Percentiles rank a stretch among this genome's conserved stretches.
Evolutionary conservation across 2,888 invertebrate species (phyloP).

Genomic region (Lithosia quadra): DNA sequence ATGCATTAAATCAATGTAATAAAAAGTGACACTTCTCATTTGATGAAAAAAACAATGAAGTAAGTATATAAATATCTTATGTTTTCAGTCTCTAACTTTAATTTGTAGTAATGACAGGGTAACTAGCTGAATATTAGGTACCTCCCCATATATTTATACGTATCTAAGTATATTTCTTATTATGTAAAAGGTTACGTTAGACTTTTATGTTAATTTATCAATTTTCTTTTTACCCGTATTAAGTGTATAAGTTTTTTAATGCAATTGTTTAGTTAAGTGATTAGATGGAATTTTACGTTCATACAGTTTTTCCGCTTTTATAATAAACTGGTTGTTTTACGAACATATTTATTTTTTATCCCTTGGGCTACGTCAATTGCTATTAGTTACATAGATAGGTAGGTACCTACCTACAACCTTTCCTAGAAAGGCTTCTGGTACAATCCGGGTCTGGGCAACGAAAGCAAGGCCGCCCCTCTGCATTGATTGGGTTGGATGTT

Average conservation of each 20-base stretch:
- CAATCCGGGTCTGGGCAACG: too few species aligned
- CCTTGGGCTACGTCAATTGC: background rate
- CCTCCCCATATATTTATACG: background rate
- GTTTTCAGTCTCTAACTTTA: background rate
- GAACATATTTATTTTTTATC: background rate
- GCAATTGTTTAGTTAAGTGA: background rate
- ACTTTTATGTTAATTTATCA: background rate
- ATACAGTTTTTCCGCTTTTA: constrained; percentile 11
- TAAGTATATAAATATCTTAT: background rate
- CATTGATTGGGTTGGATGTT: background rate
- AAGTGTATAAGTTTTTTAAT: constrained; percentile 13
- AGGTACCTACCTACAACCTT: too few species aligned
- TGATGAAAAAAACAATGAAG: background rate
- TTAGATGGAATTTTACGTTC: constrained; percentile 11
- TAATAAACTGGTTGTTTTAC: constrained; percentile 14
- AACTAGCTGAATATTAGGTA: background rate
- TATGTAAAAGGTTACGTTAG: background rate
- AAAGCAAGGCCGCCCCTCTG: background rate
- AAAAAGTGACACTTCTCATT: background rate
- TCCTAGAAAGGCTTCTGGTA: too few species aligned
- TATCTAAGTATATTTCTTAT: too few species aligned
- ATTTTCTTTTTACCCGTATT: background rate
- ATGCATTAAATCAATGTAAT: constrained; percentile 1
- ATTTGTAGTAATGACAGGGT: constrained; percentile 1
- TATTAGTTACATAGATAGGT: too few species aligned